A percentile compares a stretch with the other conserved stretches of the same genome.
phyloP scores from a whole-genome alignment of 2,888 invertebrate species.

The Lasiommata megera region DNA sequence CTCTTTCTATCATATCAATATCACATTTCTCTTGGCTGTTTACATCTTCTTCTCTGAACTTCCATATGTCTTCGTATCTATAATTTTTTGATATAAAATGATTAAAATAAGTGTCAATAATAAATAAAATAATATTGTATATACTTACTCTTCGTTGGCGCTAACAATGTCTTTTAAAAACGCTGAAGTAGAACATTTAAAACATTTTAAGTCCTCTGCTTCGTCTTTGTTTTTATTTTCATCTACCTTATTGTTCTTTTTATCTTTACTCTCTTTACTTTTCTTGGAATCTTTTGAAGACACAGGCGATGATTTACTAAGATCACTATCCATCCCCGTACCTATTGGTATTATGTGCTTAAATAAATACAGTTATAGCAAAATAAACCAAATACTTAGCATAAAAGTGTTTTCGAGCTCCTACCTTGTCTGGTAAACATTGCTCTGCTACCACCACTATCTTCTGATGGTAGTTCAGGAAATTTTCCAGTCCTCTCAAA shows the following conservation, averaged over 20 bases:
- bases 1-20: constrained; percentile 90
- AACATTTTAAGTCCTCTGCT: constrained; percentile 82
- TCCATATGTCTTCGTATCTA: constrained; percentile 91
- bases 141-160: constrained; percentile 85
- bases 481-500: constrained; percentile 91
- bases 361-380: too few relatives aligned
- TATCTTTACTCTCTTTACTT: constrained; percentile 87
- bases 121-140: not conserved
- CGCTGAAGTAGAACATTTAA: constrained; percentile 85
- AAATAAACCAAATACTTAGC: not conserved
- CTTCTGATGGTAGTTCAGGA: constrained; percentile 95
- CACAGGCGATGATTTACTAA: constrained; percentile 89
- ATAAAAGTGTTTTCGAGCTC: not conserved
- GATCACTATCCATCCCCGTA: constrained; percentile 87
- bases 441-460: constrained; percentile 93
- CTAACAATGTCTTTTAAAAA: constrained; percentile 87
- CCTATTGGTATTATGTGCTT: constrained; percentile 40
- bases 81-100: constrained; percentile 16
- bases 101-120: not conserved
- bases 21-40: constrained; percentile 90
- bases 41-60: constrained; percentile 86
- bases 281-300: constrained; percentile 90
- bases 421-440: constrained; percentile 90
- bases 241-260: constrained; percentile 72
- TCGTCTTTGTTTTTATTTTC: constrained; percentile 83